These are phyloP conservation scores for Zalophus californianus DNA, from an alignment of 2,797 vertebrate genomes.

Conservation along the genomic window DNA sequence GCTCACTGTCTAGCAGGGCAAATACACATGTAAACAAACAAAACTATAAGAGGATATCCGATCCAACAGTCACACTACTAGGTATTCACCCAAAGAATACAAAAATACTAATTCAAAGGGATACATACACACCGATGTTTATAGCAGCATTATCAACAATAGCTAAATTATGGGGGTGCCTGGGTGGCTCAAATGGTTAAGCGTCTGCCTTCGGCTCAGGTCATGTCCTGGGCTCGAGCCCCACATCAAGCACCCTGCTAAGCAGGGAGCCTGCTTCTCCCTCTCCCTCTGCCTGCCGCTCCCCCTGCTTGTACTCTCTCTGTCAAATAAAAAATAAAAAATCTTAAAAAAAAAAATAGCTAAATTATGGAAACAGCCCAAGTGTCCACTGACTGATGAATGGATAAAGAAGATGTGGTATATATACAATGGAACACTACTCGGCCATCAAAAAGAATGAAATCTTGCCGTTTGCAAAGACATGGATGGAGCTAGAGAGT, in stretches of 20 bases:
- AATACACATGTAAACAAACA: not conserved
- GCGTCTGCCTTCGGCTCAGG: no score
- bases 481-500: not conserved
- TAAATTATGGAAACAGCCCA: not conserved
- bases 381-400: not conserved
- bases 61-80: not conserved
- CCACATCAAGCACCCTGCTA: no score
- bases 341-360: not conserved
- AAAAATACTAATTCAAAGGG: not conserved
- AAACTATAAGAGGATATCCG: not conserved
- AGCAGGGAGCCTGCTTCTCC: no score
- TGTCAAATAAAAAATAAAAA: no score
- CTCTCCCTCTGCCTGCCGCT: no score
- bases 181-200: no score
- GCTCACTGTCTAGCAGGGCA: not conserved
- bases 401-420: not conserved
- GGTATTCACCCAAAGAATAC: not conserved
- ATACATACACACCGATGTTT: not conserved
- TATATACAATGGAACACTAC: not conserved
- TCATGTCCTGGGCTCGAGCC: no score
- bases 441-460: not conserved
- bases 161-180: not conserved
- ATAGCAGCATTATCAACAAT: not conserved
- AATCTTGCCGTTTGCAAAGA: not conserved
- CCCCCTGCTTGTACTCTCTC: no score